Percentiles rank a stretch among this genome's conserved stretches.
Conservation (phyloP, 2,113 vertebrate genomes). For the Osmerus mordax region DNA sequence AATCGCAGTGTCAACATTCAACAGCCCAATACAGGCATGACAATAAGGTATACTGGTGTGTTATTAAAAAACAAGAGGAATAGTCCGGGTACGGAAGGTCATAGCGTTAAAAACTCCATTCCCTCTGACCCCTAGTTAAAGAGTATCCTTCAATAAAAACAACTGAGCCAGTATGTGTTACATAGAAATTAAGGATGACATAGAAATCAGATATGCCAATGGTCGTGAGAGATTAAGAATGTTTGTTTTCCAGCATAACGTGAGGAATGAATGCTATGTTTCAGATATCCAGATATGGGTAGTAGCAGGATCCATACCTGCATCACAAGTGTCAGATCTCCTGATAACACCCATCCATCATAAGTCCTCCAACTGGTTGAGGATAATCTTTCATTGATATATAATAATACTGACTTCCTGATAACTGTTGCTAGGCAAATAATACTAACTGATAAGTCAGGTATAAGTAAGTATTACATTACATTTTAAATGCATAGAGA, state of each 20-base stretch:
- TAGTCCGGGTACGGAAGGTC: neutral
- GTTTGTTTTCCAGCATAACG: constrained; percentile 39
- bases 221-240: constrained; percentile 13
- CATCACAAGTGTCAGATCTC: constrained; percentile 5
- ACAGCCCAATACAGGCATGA: too few species aligned
- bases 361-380: too few species aligned
- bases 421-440: too few species aligned
- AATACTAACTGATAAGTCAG: too few species aligned
- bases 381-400: too few species aligned
- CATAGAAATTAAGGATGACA: neutral
- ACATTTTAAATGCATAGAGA: too few species aligned
- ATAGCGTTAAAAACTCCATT: neutral
- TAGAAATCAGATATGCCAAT: constrained; percentile 1
- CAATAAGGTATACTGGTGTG: too few species aligned
- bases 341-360: neutral
- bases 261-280: constrained; percentile 31
- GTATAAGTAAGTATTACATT: too few species aligned
- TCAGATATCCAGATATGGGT: constrained; percentile 37
- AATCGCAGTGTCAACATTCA: constrained; percentile 11
- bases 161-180: neutral
- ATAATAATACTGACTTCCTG: too few species aligned
- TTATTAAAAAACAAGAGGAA: too few species aligned
- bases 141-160: neutral
- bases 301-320: constrained; percentile 20
- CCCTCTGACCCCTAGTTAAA: too few species aligned